Evolutionary conservation across 2,113 vertebrate species (phyloP).

Genomic region (Pseudonaja textilis): DNA sequence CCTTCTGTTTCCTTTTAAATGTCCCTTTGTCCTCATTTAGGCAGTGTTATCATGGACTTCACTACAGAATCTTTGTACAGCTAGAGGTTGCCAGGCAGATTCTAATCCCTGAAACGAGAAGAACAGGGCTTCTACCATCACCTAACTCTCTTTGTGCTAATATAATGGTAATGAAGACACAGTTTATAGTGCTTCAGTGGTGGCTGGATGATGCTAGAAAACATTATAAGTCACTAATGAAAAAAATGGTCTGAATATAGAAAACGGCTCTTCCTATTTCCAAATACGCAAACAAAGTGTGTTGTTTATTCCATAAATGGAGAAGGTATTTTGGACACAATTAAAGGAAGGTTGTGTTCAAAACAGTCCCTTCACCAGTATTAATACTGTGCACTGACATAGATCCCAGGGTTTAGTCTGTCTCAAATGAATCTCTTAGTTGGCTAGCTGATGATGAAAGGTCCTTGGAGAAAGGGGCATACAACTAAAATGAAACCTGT

Average conservation of each 20-base stretch:
- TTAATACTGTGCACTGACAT: neutral
- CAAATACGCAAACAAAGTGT: neutral
- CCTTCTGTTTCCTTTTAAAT: neutral
- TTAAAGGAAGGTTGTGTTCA: neutral
- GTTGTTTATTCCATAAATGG: neutral
- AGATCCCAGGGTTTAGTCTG: neutral
- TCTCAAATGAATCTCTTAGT: neutral
- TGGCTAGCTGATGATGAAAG: neutral
- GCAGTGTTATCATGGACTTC: neutral
- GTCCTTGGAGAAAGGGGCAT: accelerated
- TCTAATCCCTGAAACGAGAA: neutral
- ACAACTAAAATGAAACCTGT: neutral
- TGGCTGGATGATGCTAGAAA: neutral
- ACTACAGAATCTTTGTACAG: neutral
- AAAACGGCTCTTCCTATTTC: neutral
- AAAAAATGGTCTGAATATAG: neutral
- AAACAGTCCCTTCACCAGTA: no score
- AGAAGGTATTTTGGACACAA: neutral
- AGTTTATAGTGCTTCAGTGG: neutral
- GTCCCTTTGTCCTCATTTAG: neutral
- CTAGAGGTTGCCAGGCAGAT: neutral
- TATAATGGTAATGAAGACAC: neutral
- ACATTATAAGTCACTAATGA: neutral
- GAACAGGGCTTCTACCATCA: neutral
- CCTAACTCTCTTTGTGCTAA: neutral